Evolutionary conservation across 1,140 invertebrate genomes (phyloP), one percentile per base, ranked within the genome.

Genomic region (Atta colombica): DNA sequence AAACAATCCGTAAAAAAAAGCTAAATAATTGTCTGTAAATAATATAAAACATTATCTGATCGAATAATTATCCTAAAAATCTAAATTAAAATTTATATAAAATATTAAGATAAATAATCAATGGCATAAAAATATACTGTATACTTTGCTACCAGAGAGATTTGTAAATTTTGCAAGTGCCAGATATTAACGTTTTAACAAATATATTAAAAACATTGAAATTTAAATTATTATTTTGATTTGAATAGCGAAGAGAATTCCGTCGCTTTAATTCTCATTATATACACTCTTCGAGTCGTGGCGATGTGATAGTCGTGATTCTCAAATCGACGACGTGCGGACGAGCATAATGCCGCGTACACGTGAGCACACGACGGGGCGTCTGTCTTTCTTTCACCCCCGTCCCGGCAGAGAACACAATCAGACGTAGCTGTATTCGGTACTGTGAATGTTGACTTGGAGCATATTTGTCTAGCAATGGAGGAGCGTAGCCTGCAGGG

Each of bases 381-480:
- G 75, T 71, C 87, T 80, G 66, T 90, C 90, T 90, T 90, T 90
- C 85, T 77, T 90, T 89, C 89, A 87, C 87, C 87, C 88, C 69
- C 28, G 72, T 89, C 61, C 69, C 84, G 49, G 35, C 51, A 66
- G 72, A 61, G 87, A 90, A 92, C 90, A 92, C 91, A 94, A 93
- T 94, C 92, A 91, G 92, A 94, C 90, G 86, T 91, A 85, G 90
- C 92, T 94, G 92, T 93, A 91, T 88, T 93, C 88, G 92, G 88
- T 91, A 94, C 94, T 94, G 94, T 92, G 94, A 93, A 93, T 95
- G 94, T 95, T 95, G 94, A 95, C 94, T 95, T 92, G 92, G 92
- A 90, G 94, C 93, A 94, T 95, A 94, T 95, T 95, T 95, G 94
- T 94, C 93, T 94, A 95, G 93, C 93, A 93, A 94, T 94, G 94